phyloP scores from a whole-genome alignment of 2,888 invertebrate species.

The Branchipolynoe longqiensis region DNA sequence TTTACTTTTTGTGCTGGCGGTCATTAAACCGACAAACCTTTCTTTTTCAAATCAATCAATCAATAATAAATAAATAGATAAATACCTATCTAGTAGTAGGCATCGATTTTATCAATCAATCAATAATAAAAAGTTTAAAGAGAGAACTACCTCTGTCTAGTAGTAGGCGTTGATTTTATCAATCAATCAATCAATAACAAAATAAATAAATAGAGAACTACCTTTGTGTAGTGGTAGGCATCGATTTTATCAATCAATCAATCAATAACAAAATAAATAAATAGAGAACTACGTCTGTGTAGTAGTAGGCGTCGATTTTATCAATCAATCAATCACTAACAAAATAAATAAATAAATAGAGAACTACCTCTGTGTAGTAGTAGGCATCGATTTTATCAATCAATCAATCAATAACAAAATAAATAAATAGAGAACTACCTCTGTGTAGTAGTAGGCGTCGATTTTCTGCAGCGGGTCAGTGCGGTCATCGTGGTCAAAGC shows the following conservation, averaged over 20 bases:
- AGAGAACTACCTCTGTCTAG: conserved; percentile 88
- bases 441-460: conserved; percentile 91
- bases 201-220: not conserved
- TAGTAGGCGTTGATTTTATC: conserved; percentile 89
- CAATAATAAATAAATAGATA: not conserved
- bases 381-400: not conserved
- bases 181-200: too few species aligned
- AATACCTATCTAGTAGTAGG: not conserved
- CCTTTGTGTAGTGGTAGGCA: not conserved
- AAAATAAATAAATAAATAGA: not conserved
- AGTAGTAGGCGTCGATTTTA: conserved; percentile 89
- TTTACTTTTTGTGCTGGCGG: too few species aligned
- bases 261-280: not conserved
- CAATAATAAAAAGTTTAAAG: not conserved
- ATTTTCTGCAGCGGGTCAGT: conserved; percentile 88
- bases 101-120: not conserved
- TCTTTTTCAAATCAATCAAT: too few species aligned
- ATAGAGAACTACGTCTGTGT: conserved; percentile 87
- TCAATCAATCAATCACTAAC: too few species aligned
- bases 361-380: not conserved
- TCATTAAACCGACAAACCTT: too few species aligned
- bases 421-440: conserved; percentile 83
- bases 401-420: not conserved
- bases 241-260: not conserved
- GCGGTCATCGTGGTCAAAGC: conserved; percentile 81